Base-by-base conservation (phyloP, 1,140 invertebrate genomes). In the Lordiphosa clarofinis region DNA sequence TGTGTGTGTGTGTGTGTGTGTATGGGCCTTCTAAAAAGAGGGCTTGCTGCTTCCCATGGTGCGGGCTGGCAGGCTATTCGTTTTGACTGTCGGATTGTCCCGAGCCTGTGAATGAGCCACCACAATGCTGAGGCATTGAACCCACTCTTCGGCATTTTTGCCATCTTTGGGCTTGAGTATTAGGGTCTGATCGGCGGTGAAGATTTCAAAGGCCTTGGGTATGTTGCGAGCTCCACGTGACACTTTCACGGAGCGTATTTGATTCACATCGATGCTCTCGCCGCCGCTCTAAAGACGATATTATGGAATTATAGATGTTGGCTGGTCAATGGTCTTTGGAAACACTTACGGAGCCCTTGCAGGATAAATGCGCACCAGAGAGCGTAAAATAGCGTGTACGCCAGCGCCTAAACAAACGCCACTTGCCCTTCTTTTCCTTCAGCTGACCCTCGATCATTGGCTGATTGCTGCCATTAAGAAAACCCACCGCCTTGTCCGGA, bases 131-230 rank as follows among this genome's bases (percentile, higher is more conserved):
- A 97, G 90, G 89, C 95, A 97, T 86, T 96, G 95, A 39, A 96
- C 94, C 97, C 97, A 98, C 89, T 98, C 95, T 89, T 98, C 96
- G 8, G 96, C 96, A 88, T 98, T 96, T 89, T 96, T 96, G n/a
- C 95, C 94, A 87, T 96, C 96, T 90, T 96, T 97, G 4, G 97
- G 96, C 90, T 98, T 98, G 48, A 98, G 92, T 73, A 97, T 95
- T 72, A 96, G 93, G 6, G 95, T 96, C 87, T 96, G 95, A 87
- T 98, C 96, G 43, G 95, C 94, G 1, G 97, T 98, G 89, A 98
- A 98, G 62, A 98, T 98, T 91, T 98, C 97, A 90, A 98, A 98
- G 1, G 96, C 96, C 90, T 96, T 97, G 7, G 97, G 96, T 82
- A 98, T 97, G 84, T 96, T 96, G 49, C 95, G 92, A 42, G 94